Evolutionary conservation across 2,797 vertebrate genomes (phyloP).

Genomic region (Masticophis lateralis): DNA sequence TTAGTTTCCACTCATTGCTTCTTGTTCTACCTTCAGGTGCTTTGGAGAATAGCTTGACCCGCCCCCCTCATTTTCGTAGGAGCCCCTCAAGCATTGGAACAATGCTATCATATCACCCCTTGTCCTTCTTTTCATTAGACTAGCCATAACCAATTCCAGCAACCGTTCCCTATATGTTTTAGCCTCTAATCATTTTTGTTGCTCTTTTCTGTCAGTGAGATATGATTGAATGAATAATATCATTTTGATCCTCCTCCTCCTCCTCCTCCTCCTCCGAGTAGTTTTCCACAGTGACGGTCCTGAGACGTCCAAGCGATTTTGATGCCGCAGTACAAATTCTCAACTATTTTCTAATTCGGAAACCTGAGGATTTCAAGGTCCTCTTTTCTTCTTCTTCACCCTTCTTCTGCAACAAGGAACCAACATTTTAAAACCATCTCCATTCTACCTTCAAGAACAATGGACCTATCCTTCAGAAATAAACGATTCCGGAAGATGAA

Average conservation of each 20-base stretch:
- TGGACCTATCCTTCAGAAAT: neutral
- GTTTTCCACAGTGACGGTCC: neutral
- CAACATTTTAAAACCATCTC: neutral
- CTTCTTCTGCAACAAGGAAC: neutral
- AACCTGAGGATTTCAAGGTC: neutral
- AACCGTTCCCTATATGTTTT: too few relatives aligned
- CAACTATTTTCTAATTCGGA: neutral
- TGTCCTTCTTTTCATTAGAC: too few relatives aligned
- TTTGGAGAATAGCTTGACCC: too few relatives aligned
- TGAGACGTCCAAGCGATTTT: neutral
- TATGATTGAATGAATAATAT: too few relatives aligned
- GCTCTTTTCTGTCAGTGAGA: too few relatives aligned
- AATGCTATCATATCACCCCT: too few relatives aligned
- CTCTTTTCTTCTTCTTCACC: neutral
- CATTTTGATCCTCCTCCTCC: too few relatives aligned
- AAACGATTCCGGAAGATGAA: neutral
- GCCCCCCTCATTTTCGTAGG: too few relatives aligned
- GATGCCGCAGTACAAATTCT: neutral
- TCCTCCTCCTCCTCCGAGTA: neutral
- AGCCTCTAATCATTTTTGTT: too few relatives aligned
- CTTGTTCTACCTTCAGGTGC: too few relatives aligned
- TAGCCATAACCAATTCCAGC: too few relatives aligned
- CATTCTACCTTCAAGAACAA: neutral
- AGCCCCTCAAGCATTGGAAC: too few relatives aligned
- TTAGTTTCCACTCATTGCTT: neutral